Conservation (phyloP, 2,797 vertebrate genomes). For the Momotus momota region DNA sequence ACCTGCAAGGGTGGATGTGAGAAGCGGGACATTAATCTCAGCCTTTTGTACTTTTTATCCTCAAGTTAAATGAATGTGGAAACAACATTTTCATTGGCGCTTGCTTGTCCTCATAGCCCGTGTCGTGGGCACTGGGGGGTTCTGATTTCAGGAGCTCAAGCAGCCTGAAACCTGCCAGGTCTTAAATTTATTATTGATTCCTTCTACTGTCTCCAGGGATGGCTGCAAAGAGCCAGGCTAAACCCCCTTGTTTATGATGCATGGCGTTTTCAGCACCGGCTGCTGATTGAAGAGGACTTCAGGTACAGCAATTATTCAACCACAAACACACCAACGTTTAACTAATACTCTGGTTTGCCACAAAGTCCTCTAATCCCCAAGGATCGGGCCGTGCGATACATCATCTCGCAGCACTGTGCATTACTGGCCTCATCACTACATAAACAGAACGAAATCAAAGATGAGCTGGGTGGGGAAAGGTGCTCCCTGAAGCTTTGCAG, state of each 20-base stretch:
- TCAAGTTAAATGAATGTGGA: neutral
- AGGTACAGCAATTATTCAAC: slow-evolving; percentile 1
- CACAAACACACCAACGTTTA: neutral
- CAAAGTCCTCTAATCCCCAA: neutral
- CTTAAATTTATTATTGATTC: slow-evolving; percentile 69
- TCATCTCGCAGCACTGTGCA: neutral
- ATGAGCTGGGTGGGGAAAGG: neutral
- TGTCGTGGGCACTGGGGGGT: neutral
- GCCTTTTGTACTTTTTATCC: neutral
- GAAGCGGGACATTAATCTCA: neutral
- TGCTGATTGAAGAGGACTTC: slow-evolving; percentile 51
- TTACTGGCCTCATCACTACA: neutral
- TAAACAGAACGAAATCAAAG: neutral
- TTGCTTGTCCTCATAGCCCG: neutral
- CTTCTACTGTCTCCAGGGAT: slow-evolving; percentile 38
- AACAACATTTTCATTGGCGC: neutral
- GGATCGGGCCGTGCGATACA: neutral
- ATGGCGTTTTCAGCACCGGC: slow-evolving; percentile 48
- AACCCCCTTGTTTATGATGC: slow-evolving; percentile 63
- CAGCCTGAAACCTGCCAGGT: slow-evolving; percentile 55
- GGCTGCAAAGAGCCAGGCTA: slow-evolving; percentile 53
- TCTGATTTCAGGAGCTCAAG: slow-evolving; percentile 12
- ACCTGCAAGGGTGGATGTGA: neutral
- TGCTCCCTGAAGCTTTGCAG: neutral
- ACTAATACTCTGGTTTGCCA: neutral